These are phyloP conservation scores for Protaetia brevitarsis DNA, from an alignment of 1,140 invertebrate species.

Conservation along the genomic window DNA sequence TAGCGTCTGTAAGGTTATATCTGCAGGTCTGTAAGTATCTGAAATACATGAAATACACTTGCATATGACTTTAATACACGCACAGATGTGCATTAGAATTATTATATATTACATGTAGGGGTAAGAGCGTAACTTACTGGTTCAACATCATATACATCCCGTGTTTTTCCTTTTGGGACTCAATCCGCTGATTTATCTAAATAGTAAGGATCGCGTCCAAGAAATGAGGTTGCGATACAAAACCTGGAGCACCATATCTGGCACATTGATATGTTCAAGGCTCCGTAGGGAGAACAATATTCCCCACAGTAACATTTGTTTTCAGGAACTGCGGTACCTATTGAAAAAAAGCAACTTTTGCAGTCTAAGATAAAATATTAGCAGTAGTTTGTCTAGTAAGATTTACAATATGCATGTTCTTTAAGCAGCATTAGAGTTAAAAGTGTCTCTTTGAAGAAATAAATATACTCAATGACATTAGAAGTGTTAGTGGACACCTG, in stretches of 20 bases:
- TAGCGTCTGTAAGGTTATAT: too few relatives aligned
- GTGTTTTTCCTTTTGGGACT: constrained; percentile 53
- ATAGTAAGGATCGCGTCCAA: constrained; percentile 64
- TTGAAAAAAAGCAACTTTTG: not conserved
- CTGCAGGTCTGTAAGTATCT: too few relatives aligned
- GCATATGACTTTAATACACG: too few relatives aligned
- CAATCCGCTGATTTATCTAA: constrained; percentile 52
- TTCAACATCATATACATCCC: constrained; percentile 70
- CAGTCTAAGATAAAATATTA: not conserved
- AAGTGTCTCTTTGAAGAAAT: too few relatives aligned
- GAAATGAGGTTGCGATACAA: constrained; percentile 78
- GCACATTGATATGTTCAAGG: constrained; percentile 59
- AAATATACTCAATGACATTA: too few relatives aligned
- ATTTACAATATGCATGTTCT: too few relatives aligned
- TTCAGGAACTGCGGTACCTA: constrained; percentile 23
- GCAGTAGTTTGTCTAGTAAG: too few relatives aligned
- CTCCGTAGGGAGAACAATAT: constrained; percentile 64
- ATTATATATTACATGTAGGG: not conserved
- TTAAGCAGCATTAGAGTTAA: too few relatives aligned
- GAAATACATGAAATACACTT: too few relatives aligned
- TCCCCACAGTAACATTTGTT: constrained; percentile 73
- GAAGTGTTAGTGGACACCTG: too few relatives aligned
- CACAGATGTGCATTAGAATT: too few relatives aligned
- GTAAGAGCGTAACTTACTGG: constrained; percentile 51
- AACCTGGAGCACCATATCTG: constrained; percentile 67